These are phyloP conservation scores for Sesia bembeciformis DNA, from an alignment of 2,888 invertebrate species.

Conservation along the genomic window DNA sequence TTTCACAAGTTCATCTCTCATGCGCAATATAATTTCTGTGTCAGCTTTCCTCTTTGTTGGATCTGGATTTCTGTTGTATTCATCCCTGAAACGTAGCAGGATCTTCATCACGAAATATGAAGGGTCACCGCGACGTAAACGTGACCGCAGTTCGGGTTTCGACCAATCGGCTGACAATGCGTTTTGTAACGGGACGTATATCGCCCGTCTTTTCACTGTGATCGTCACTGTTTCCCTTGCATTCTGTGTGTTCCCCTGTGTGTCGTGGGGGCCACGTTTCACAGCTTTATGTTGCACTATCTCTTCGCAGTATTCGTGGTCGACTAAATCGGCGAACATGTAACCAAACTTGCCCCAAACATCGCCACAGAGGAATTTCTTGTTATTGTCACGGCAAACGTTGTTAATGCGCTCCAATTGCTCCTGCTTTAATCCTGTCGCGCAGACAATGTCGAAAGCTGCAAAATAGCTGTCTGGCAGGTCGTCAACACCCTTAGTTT, in stretches of 20 bases:
- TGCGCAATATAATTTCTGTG: constrained; percentile 71
- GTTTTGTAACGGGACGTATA: constrained; percentile 79
- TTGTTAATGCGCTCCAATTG: constrained; percentile 84
- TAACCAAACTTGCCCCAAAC: constrained; percentile 96
- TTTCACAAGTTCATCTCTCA: constrained; percentile 77
- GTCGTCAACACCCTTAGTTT: constrained; percentile 76
- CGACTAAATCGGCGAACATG: constrained; percentile 90
- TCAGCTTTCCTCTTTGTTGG: constrained; percentile 79
- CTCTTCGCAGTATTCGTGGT: constrained; percentile 78
- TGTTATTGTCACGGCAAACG: constrained; percentile 81
- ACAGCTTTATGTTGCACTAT: constrained; percentile 62
- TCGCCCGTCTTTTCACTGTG: constrained; percentile 77
- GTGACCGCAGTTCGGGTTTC: constrained; percentile 72
- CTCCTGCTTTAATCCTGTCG: constrained; percentile 82
- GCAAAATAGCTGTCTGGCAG: constrained; percentile 83
- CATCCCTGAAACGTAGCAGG: constrained; percentile 83
- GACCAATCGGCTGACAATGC: constrained; percentile 79
- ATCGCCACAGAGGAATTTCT: constrained; percentile 92
- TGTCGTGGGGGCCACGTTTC: constrained; percentile 74
- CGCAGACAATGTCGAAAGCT: constrained; percentile 88
- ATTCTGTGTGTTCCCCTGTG: constrained; percentile 64
- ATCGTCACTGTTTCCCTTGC: constrained; percentile 68
- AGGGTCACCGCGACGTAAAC: constrained; percentile 79
- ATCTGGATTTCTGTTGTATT: constrained; percentile 80
- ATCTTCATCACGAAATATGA: constrained; percentile 84